Conservation (phyloP, 2,888 invertebrate species). For the Nomada ruficornis region DNA sequence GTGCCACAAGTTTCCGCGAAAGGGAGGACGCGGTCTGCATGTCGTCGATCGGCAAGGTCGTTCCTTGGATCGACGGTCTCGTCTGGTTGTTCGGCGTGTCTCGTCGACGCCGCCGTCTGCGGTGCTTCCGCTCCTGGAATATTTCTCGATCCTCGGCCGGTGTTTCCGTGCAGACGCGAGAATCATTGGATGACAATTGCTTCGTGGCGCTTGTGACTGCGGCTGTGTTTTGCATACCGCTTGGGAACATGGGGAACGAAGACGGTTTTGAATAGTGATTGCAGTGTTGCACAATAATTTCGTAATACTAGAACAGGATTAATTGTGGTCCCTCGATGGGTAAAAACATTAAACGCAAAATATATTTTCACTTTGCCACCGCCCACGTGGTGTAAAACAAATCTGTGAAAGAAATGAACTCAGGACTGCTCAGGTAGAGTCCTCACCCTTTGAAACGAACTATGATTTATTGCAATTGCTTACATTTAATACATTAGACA, state of each 20-base stretch:
- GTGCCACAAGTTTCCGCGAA: conserved; percentile 78
- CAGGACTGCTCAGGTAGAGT: no score
- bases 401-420: no score
- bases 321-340: no score
- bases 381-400: no score
- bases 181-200: conserved; percentile 34
- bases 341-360: no score
- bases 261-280: no score
- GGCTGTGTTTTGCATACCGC: not conserved
- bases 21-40: conserved; percentile 79
- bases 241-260: not conserved
- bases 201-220: conserved; percentile 3
- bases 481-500: no score
- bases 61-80: conserved; percentile 68
- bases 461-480: no score
- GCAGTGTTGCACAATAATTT: no score
- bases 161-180: conserved; percentile 68
- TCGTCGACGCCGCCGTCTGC: conserved; percentile 69
- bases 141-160: conserved; percentile 72
- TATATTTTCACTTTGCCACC: no score
- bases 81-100: conserved; percentile 72
- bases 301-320: no score
- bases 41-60: conserved; percentile 78
- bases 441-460: no score
- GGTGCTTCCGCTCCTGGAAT: conserved; percentile 77